Percentiles rank a stretch among this genome's conserved stretches.
phyloP scores from a whole-genome alignment of 2,113 vertebrate species.

The Pelecanoides urinatrix region DNA sequence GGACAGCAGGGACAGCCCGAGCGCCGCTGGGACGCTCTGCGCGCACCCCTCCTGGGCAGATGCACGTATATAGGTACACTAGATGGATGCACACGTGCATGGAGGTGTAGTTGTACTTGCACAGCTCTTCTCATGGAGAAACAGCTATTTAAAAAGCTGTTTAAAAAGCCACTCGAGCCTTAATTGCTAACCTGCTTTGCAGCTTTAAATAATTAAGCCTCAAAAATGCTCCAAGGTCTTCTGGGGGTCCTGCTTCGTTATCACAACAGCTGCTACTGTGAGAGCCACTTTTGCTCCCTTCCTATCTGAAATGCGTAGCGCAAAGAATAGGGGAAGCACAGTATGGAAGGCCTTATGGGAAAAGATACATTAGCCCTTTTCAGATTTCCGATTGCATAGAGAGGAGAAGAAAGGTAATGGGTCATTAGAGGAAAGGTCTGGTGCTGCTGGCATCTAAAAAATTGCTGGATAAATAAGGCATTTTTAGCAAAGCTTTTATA shows the following conservation, averaged over 20 bases:
- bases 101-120: neutral
- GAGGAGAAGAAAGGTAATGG: neutral
- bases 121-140: neutral
- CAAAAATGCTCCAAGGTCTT: neutral
- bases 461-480: neutral
- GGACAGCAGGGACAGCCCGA: neutral
- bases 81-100: fast-evolving
- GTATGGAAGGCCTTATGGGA: neutral
- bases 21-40: neutral
- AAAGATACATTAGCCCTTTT: neutral
- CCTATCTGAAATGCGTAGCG: neutral
- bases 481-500: neutral
- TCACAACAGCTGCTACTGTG: neutral
- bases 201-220: neutral
- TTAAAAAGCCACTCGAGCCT: neutral
- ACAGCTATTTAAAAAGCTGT: neutral
- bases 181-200: neutral
- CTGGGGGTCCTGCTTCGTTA: neutral
- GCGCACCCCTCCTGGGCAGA: fast-evolving
- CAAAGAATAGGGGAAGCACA: neutral
- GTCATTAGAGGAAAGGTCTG: neutral
- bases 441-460: neutral
- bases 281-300: neutral
- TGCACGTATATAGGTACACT: fast-evolving
- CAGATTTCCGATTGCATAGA: neutral